Percentiles rank a stretch among this genome's conserved stretches.
Evolutionary conservation across 2,113 vertebrate species (phyloP).

Genomic region (Mustelus asterias): DNA sequence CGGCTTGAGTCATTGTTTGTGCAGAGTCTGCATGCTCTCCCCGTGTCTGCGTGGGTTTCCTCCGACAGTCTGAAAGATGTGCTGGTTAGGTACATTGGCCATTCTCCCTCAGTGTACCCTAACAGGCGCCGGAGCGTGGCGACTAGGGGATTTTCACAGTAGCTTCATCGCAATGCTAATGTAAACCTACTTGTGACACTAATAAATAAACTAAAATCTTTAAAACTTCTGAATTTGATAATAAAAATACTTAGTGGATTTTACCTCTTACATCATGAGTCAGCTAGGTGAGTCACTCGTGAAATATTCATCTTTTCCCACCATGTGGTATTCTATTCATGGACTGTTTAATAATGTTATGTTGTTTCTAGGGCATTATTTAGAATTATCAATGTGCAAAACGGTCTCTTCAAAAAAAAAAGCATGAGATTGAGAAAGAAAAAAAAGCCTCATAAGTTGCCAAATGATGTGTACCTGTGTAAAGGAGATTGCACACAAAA

Average conservation of each 20-base stretch:
- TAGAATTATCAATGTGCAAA: neutral
- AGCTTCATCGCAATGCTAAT: too few species aligned
- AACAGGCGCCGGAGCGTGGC: too few species aligned
- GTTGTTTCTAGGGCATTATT: neutral
- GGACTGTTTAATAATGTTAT: neutral
- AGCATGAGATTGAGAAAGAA: neutral
- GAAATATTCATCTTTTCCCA: neutral
- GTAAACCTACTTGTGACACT: too few species aligned
- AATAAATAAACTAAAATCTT: too few species aligned
- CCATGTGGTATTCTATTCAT: slow-evolving; percentile 1
- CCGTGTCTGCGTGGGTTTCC: too few species aligned
- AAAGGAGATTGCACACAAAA: neutral
- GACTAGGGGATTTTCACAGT: too few species aligned
- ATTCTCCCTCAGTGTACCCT: too few species aligned
- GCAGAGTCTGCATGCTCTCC: too few species aligned
- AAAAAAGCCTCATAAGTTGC: neutral
- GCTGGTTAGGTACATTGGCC: too few species aligned
- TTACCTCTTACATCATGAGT: neutral
- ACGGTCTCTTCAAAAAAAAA: neutral
- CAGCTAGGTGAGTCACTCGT: neutral
- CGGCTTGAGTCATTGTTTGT: too few species aligned
- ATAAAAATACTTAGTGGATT: neutral
- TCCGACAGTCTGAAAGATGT: too few species aligned
- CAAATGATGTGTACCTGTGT: neutral
- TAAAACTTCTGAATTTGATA: neutral